Base-by-base conservation (phyloP, 1,140 invertebrate species). In the Popillia japonica region DNA sequence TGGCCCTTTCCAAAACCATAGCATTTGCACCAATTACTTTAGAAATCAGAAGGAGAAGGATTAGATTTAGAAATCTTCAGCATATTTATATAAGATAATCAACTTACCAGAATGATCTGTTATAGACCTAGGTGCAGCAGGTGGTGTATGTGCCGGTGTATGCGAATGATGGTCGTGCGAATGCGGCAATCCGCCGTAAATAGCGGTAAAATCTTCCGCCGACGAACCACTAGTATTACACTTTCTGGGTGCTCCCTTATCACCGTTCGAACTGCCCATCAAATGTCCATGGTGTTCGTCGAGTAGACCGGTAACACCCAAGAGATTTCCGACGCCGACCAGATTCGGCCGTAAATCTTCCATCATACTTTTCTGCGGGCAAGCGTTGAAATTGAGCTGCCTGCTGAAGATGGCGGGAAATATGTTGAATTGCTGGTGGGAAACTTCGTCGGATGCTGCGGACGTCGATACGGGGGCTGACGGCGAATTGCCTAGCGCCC, bases 371-470 rank as follows among this genome's bases (percentile, higher is more conserved):
- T 92, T 91, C 81, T 94, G 93, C 0, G 92, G 90, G 83, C 93
- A 93, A 77, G 89, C 89, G 80, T 92, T 90, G 85, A 95, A 96
- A 86, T 96, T 96, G 74, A 96, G 89, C 87, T 96, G 94, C 48
- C 94, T 89, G 87, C 94, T 95, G 86, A 96, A 96, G 83, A 95
- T 95, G 72, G 94, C 94, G 79, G 94, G 94, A 86, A 96, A 95
- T 82, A 96, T 96, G 88, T 96, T 96, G 90, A 95, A 95, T 88
- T 95, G 94, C 83, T 95, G 94, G 85, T 92, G 92, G 79, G 92
- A 88, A 77, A 89, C 87, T 85, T 90, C 89, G 79, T 88, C 83
- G 87, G 88, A 85, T 85, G 86, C 75, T 87, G 90, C 84, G 64
- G 82, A 55, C 7, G 80, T 61, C 0, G 80, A 79, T 81, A 83